phyloP scores from a whole-genome alignment of 64 coral and sea anemone genomes.

The Platygyra sinensis region DNA sequence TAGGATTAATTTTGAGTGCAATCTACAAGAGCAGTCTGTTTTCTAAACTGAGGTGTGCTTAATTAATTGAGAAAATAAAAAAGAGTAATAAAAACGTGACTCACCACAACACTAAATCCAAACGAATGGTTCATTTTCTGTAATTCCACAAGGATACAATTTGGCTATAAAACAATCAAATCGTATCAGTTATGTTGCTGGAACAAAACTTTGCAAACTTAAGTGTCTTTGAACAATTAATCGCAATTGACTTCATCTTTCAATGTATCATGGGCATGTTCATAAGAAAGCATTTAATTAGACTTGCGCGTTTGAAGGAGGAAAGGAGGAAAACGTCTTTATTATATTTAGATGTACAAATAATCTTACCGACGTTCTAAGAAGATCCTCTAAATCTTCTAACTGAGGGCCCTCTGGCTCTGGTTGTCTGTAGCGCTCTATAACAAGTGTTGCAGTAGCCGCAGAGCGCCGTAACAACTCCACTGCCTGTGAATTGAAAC shows the following conservation, averaged over 20 bases:
- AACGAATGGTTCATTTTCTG: constrained; percentile 92
- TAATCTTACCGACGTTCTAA: constrained; percentile 58
- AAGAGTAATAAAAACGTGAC: not conserved
- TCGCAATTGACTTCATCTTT: not conserved
- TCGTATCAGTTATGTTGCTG: not conserved
- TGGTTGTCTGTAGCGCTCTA: constrained; percentile 78
- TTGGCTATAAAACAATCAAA: constrained; percentile 64
- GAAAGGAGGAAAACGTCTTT: too few relatives aligned
- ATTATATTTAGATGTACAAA: not conserved
- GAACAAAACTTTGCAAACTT: not conserved
- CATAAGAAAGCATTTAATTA: not conserved
- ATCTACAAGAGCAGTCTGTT: too few relatives aligned
- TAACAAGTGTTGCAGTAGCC: constrained; percentile 78
- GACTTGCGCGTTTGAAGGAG: not conserved
- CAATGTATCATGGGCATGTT: not conserved
- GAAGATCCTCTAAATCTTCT: constrained; percentile 70
- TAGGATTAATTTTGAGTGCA: too few relatives aligned
- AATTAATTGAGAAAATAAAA: not conserved
- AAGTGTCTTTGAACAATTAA: not conserved
- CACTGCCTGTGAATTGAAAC: constrained; percentile 61
- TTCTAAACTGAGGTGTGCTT: too few relatives aligned
- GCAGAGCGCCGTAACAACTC: constrained; percentile 74
- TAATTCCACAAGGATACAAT: constrained; percentile 88
- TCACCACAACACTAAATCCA: constrained; percentile 97
- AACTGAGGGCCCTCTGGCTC: constrained; percentile 34